Percentiles rank a stretch among this genome's conserved stretches.
Evolutionary conservation across 2,113 vertebrate genomes (phyloP).

Genomic region (Malurus cyaneus): DNA sequence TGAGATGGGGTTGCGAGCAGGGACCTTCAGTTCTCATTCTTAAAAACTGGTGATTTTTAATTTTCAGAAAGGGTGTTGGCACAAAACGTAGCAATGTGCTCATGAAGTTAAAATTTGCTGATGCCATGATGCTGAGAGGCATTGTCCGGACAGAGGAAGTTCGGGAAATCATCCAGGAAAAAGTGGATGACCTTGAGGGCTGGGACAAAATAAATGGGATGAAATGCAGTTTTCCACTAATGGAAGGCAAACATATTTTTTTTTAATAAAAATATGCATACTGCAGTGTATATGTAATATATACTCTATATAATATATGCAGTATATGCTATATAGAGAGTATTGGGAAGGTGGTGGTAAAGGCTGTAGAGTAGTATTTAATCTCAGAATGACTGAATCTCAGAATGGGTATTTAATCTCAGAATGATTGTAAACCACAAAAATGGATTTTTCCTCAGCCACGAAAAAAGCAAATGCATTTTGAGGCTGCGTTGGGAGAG

Average conservation of each 20-base stretch:
- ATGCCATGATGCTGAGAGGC: conserved; percentile 29
- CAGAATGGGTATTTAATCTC: not conserved
- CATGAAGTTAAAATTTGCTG: conserved; percentile 44
- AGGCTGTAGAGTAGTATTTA: not conserved
- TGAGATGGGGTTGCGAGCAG: not conserved
- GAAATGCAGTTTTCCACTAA: conserved; percentile 8
- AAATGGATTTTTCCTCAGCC: not conserved
- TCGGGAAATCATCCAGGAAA: conserved; percentile 49
- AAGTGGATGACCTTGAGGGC: conserved; percentile 46
- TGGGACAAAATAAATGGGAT: not conserved
- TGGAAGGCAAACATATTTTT: not conserved
- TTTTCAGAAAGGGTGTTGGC: conserved; percentile 46
- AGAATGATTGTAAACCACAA: not conserved
- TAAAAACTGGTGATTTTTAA: not conserved
- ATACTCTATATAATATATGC: not conserved
- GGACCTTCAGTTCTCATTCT: not conserved
- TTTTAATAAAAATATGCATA: not conserved
- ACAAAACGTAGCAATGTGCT: not conserved
- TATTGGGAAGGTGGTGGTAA: not conserved
- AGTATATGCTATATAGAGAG: not conserved
- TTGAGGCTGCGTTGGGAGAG: not conserved
- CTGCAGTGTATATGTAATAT: not conserved
- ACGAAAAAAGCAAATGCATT: not conserved
- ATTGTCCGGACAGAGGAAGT: conserved; percentile 49
- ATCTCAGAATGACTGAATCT: not conserved